Base-by-base conservation (phyloP, 2,888 invertebrate genomes). In the Platypus cylindrus region DNA sequence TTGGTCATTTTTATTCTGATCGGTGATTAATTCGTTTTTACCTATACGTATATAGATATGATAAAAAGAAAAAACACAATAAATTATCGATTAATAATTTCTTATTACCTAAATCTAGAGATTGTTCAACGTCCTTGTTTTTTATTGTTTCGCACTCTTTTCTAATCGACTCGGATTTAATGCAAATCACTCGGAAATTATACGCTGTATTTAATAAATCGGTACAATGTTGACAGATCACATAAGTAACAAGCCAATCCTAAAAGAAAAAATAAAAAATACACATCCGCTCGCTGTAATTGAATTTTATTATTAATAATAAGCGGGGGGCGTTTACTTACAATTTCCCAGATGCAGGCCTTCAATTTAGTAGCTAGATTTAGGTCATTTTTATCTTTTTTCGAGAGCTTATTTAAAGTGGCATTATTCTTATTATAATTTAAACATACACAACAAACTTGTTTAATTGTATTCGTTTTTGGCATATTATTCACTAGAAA, bases 371-470 rank as follows among this genome's bases (percentile, higher is more conserved):
- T 36, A 13, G 42, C 33, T 15, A 45, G 17, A 26, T 38, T 40
- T 9, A 47, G 26, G 9, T 42, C 30, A 29, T 43, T 46, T 32
- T 43, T 47, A 34, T 46, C 47, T 31, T 38, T 34, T 24, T 37
- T 35, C 3, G 44, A 45, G 2, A 49, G 32, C 22, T 38, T 42
- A 29, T 42, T 45, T 29, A 45, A 32, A n/a, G 27, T 41, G 11
- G 43, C 37, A 17, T 29, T 36, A 23, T 34, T 44, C 25, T 44
- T 48, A 17, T 29, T 36, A 23, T 34, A 43, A 27, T 44, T 48
- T 13, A 49, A 31, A 28, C 49, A 49, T n/a, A 46, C 47, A 34
- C 49, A 49, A 32, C 49, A 49, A n/a, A 26, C 25, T 32, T 32
- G 30, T 11, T 32, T 27, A 14, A 11, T 14, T 7, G 9, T 12